phyloP scores from a whole-genome alignment of 2,797 vertebrate genomes.

The Oceanodroma leucorhoa region DNA sequence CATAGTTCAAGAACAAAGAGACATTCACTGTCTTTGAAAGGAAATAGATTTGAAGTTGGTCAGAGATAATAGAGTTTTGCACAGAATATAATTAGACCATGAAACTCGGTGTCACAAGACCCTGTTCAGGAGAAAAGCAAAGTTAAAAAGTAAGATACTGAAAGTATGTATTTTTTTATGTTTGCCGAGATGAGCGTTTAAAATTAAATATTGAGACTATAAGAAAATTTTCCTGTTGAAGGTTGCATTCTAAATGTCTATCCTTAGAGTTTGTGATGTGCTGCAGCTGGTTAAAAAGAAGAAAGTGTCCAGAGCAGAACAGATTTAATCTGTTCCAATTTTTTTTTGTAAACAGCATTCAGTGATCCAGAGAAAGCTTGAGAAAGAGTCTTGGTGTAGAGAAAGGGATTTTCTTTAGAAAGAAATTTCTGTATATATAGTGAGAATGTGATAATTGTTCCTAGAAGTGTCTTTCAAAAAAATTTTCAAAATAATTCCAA shows the following conservation, averaged over 20 bases:
- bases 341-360: not conserved
- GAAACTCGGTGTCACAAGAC: not conserved
- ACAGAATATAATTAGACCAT: not conserved
- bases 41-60: not conserved
- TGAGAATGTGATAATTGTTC: not conserved
- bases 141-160: not conserved
- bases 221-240: not conserved
- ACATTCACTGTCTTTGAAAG: not conserved
- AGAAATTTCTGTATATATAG: not conserved
- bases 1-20: not conserved
- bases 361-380: not conserved
- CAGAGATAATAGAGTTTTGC: not conserved
- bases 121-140: not conserved
- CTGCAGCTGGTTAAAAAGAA: not conserved
- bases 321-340: not conserved
- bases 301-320: not conserved
- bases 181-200: not conserved
- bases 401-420: not conserved
- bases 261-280: fast-evolving
- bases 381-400: not conserved
- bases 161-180: not conserved
- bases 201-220: not conserved
- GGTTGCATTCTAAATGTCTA: not conserved
- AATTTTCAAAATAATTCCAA: not conserved
- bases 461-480: not conserved